Evolutionary conservation across 2,113 vertebrate species (phyloP).

Genomic region (Leucoraja erinaceus): DNA sequence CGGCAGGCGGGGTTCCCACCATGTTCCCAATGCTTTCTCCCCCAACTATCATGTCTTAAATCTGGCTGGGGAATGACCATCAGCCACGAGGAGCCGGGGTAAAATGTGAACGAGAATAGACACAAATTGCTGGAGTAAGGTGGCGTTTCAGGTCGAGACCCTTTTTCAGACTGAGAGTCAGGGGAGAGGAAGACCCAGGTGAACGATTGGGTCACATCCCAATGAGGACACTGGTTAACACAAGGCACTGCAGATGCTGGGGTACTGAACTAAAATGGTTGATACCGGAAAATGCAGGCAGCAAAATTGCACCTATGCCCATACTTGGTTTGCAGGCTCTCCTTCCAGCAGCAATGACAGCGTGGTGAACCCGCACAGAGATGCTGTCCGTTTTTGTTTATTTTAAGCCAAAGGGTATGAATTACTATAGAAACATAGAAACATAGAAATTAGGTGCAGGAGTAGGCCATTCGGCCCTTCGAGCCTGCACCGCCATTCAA

Average conservation of each 20-base stretch:
- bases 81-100: neutral
- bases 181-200: no score
- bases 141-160: no score
- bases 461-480: no score
- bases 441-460: no score
- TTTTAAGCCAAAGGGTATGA: neutral
- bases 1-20: neutral
- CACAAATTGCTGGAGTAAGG: no score
- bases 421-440: no score
- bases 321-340: neutral
- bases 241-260: no score
- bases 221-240: neutral
- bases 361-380: neutral
- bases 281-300: neutral
- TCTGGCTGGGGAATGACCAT: neutral
- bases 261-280: neutral
- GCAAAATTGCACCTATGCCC: neutral
- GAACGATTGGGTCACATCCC: neutral
- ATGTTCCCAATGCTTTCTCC: neutral
- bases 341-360: neutral
- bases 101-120: neutral
- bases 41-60: neutral
- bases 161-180: no score
- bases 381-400: neutral
- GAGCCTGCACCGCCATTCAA: no score